Base-by-base conservation (phyloP, 2,113 vertebrate species). In the Astur gentilis region DNA sequence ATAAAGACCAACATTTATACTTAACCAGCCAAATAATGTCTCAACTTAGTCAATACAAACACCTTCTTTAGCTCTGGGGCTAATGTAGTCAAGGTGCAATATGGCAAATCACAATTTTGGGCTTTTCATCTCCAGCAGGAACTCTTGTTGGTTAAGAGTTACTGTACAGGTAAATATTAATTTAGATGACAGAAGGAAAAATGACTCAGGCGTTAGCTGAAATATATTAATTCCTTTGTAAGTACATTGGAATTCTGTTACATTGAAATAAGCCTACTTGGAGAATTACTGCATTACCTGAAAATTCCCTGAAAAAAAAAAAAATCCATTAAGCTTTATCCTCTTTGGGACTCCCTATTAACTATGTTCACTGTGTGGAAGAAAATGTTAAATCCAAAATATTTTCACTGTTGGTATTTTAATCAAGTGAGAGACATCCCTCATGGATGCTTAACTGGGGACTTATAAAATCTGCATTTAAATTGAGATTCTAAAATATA, bases 391-490 rank as follows among this genome's bases (percentile, higher is more conserved):
- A 95, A 82, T 88, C 38, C 65, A 89, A 97, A 97, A 97, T 92
- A 93, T 93, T 97, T 97, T 97, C 97, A 83, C 49, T 91, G 60
- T 87, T 70, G 22, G 45, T 83, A 89, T 98, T 98, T 97, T 97
- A 97, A 97, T 98, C 96, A 98, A 97, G 81, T 89, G 78, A 95
- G 88, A 97, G 71, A 83, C 40, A 76, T 96, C 78, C 82, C 88
- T 90, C 62, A 73, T 40, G 75, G 34, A 80, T 95, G 42, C 32
- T 96, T 93, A 94, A 95, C 93, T 31, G 16, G 86, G 76, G 83
- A 97, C 62, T 95, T 97, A 90, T 25, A 95, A 97, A 98, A 98
- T 98, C 96, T 98, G 96, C 96, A 98, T 98, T 98, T 98, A 98
- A 97, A 98, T 97, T 97, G 96, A 97, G 73, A 83, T 95, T 97